Percentiles rank a stretch among this genome's conserved stretches.
phyloP scores from a whole-genome alignment of 2,797 vertebrate species.

The Vultur gryphus region DNA sequence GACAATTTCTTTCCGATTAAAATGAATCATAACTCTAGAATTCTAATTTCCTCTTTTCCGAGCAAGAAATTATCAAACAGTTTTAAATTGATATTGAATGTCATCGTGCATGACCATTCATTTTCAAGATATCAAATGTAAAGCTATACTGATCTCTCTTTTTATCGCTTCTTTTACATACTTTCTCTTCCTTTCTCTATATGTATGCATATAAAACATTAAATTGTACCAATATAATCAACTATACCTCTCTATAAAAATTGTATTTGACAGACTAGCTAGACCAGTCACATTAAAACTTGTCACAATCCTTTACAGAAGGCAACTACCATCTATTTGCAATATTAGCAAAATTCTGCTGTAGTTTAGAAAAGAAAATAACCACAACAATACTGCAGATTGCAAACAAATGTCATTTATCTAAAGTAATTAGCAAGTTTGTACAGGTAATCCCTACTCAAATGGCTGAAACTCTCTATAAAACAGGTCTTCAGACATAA shows the following conservation, averaged over 20 bases:
- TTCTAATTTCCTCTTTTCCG: constrained; percentile 78
- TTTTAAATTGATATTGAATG: constrained; percentile 59
- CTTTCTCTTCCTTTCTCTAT: neutral
- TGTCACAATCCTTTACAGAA: neutral
- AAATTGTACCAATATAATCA: neutral
- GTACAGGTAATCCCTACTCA: neutral
- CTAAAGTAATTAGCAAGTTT: constrained; percentile 10
- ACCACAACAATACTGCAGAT: neutral
- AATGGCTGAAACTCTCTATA: neutral
- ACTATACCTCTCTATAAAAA: neutral
- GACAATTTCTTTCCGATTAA: constrained; percentile 82
- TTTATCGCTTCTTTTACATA: neutral
- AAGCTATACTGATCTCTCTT: constrained; percentile 12
- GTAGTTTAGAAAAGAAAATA: neutral
- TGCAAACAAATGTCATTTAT: neutral
- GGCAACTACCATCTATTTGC: neutral
- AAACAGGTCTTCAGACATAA: neutral
- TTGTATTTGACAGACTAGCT: neutral
- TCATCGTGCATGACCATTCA: constrained; percentile 4
- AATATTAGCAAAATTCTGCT: neutral
- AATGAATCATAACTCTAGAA: constrained; percentile 82
- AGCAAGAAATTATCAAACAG: constrained; percentile 73
- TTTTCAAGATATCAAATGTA: neutral
- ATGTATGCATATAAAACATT: neutral
- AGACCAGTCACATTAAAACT: neutral